Base-by-base conservation (phyloP, 64 coral and sea anemone species). In the Pachyseris speciosa region DNA sequence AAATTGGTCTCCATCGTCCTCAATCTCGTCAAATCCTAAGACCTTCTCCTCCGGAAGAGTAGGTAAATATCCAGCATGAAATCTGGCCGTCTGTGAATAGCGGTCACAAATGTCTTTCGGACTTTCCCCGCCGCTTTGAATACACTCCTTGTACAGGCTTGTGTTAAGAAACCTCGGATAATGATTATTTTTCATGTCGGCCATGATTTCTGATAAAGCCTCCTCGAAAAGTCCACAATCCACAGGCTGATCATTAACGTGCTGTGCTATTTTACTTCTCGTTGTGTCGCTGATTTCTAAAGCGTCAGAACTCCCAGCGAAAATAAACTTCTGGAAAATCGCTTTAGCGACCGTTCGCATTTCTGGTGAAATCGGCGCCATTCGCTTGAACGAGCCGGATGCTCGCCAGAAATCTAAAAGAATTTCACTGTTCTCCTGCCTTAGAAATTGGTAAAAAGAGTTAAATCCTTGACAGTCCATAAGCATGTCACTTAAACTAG, bases 31-130 rank as follows among this genome's bases (percentile, higher is more conserved):
- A 51, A 98, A 98, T 84, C 95, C 95, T 74, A 98, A 83, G 42
- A 92, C 95, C 81, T 98, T 98, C 63, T 98, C 95, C 67, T 98
- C 95, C 7, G 86, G 95, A 53, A 98, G 90, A 74, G 95, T 86
- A 81, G 95, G 95, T n/a, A 98, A 75, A 94, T 98, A 98, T 67
- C 92, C 59, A n/a, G 60, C 67, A 24, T 91, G 95, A 68, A 91
- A 98, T 80, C 90, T 94, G 48, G 87, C 83, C 40, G 50, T 80
- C 84, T 91, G 94, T 24, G 69, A 52, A 67, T 42, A 87, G 24
- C 73, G 61, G 90, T 87, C 95, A 42, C 75, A 74, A 37, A 92
- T 26, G 20, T 44, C 67, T 91, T 83, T 94, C 20, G 91, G 49
- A 42, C 92, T 87, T 44, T 91, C 92, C 51, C 52, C 68, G 45